Evolutionary conservation across 1,140 invertebrate genomes (phyloP).

Genomic region (Drosophila malerkotliana): DNA sequence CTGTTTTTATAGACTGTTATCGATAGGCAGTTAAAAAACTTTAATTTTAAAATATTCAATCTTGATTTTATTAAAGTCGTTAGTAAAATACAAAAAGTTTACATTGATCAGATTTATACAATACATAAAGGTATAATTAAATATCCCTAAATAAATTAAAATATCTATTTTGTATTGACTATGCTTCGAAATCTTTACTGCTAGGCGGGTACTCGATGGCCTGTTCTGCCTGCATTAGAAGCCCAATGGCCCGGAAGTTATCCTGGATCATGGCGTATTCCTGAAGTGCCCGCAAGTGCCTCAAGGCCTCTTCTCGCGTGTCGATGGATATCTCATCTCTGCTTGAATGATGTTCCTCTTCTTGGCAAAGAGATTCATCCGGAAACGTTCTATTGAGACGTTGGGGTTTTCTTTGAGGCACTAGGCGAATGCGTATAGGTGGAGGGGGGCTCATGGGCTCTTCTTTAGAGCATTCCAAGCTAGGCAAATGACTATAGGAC

Average conservation of each 20-base stretch:
- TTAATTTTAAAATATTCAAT: no score
- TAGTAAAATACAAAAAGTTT: no score
- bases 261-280: conserved; percentile 68
- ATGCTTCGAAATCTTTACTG: conserved; percentile 37
- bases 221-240: conserved; percentile 57
- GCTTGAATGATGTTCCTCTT: background rate
- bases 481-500: background rate
- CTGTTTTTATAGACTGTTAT: no score
- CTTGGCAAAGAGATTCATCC: background rate
- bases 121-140: no score
- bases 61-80: no score
- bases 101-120: no score
- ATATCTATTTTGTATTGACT: background rate
- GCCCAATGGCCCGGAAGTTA: conserved; percentile 69
- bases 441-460: background rate
- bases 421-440: background rate
- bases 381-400: background rate
- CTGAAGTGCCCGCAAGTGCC: conserved; percentile 51
- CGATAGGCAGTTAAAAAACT: no score
- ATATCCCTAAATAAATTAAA: no score
- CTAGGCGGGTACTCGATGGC: conserved; percentile 49
- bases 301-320: conserved; percentile 42
- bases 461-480: background rate
- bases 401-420: background rate
- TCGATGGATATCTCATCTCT: conserved; percentile 20